These are phyloP conservation scores for Bergia puertoricense DNA, from an alignment of 92 coral and sea anemone species.

Conservation along the genomic window DNA sequence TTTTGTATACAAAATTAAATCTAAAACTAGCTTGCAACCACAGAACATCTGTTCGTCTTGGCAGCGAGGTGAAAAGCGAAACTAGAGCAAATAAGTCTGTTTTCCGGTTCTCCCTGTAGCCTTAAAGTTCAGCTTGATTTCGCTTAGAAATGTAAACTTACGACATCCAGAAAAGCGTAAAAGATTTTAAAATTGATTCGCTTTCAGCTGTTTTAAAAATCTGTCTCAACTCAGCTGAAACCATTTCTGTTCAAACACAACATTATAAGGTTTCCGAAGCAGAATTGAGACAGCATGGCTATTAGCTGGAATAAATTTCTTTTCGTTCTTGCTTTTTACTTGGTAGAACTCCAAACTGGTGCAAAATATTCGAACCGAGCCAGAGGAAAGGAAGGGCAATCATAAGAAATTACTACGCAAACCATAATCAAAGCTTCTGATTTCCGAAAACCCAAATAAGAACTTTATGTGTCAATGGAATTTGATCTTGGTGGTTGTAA, in stretches of 20 bases:
- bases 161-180: neutral
- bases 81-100: neutral
- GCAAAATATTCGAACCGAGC: neutral
- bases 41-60: slow-evolving; percentile 25
- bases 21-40: neutral
- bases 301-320: too few relatives aligned
- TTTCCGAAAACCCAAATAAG: slow-evolving; percentile 8
- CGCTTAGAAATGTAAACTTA: neutral
- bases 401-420: neutral
- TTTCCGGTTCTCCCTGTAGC: neutral
- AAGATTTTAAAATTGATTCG: too few relatives aligned
- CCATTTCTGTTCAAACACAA: neutral
- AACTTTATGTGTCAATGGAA: neutral
- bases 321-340: too few relatives aligned
- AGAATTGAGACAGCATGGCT: too few relatives aligned
- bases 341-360: neutral
- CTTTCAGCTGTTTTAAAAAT: neutral
- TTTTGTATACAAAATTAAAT: neutral
- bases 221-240: neutral
- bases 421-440: neutral
- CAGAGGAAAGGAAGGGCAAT: neutral
- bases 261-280: neutral
- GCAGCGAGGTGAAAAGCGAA: slow-evolving; percentile 1
- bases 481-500: neutral
- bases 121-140: neutral